A percentile compares a stretch with the other conserved stretches of the same genome.
Evolutionary conservation across 1,140 invertebrate genomes (phyloP).

Genomic region (Habropoda laboriosa): DNA sequence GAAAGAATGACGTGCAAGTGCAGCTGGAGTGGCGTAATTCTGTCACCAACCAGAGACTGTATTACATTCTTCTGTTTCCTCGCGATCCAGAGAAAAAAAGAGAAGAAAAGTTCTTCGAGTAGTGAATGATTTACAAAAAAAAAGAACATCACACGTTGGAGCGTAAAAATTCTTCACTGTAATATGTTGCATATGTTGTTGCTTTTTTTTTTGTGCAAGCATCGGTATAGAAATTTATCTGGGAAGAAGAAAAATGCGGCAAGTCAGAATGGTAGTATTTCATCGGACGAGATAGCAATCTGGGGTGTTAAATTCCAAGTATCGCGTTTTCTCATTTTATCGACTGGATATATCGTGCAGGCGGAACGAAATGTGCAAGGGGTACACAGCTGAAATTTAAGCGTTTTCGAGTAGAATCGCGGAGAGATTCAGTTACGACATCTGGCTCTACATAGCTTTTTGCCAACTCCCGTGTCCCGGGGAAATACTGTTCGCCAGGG

Average conservation of each 20-base stretch:
- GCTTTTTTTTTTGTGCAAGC: too few species aligned
- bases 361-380: background rate
- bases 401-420: background rate
- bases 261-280: background rate
- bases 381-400: background rate
- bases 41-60: background rate
- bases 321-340: background rate
- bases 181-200: too few species aligned
- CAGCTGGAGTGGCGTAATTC: background rate
- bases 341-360: background rate
- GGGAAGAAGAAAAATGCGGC: background rate
- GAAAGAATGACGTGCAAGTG: background rate
- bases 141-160: too few species aligned
- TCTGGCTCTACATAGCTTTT: conserved; percentile 1
- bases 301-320: background rate
- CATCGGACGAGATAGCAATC: background rate
- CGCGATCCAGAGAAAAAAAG: background rate
- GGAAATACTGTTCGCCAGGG: background rate
- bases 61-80: background rate
- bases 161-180: too few species aligned
- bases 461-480: background rate
- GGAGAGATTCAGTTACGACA: conserved; percentile 5
- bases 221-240: too few species aligned
- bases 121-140: background rate
- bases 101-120: background rate